Evolutionary conservation across 1,140 invertebrate genomes (phyloP).

Genomic region (Branchinecta lynchi): DNA sequence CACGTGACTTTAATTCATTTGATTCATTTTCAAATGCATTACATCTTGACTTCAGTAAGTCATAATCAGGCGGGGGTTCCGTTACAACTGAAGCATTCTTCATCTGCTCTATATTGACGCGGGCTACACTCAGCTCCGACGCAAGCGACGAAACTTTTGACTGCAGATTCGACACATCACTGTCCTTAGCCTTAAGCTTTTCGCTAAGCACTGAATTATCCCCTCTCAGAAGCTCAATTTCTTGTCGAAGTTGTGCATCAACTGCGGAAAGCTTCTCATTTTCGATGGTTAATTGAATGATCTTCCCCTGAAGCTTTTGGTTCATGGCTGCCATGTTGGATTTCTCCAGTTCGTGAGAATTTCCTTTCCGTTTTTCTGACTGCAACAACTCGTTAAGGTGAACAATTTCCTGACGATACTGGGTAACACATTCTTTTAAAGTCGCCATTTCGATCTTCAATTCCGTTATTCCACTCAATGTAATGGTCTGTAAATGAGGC

Average conservation of each 20-base stretch:
- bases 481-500: background rate
- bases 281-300: background rate
- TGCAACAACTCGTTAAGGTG: background rate
- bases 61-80: background rate
- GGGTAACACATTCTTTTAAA: conserved; percentile 4
- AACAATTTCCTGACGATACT: background rate
- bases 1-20: background rate
- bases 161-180: background rate
- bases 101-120: background rate
- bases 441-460: background rate
- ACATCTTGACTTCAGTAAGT: conserved; percentile 3
- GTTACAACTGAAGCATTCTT: background rate
- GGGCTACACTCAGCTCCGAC: background rate
- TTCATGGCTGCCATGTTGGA: background rate
- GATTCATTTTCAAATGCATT: background rate
- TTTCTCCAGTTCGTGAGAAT: background rate
- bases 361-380: background rate
- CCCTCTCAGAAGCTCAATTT: background rate
- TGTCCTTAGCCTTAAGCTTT: background rate
- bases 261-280: background rate
- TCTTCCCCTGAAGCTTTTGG: background rate
- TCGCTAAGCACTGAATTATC: background rate
- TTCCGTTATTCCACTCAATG: background rate
- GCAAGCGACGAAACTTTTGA: background rate
- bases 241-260: background rate